These are phyloP conservation scores for Oreohelix idahoensis DNA, from an alignment of 1,140 invertebrate genomes.

Conservation along the genomic window DNA sequence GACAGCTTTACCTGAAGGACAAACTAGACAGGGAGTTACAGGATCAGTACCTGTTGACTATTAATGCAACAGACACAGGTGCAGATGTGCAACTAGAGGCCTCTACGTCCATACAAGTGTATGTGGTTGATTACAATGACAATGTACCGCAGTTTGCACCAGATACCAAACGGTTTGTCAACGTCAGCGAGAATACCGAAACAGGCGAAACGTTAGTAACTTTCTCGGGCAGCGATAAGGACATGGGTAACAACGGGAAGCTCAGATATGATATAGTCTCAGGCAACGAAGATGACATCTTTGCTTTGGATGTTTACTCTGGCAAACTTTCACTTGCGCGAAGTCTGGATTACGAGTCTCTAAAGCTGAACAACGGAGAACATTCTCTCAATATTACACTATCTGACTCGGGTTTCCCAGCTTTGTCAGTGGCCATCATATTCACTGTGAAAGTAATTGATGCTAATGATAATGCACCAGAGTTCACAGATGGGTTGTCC, in stretches of 20 bases:
- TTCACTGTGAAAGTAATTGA: slow-evolving; percentile 77
- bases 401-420: slow-evolving; percentile 77
- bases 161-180: slow-evolving; percentile 37
- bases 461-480: slow-evolving; percentile 93
- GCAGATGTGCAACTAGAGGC: slow-evolving; percentile 75
- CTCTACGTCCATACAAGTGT: slow-evolving; percentile 82
- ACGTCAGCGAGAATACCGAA: slow-evolving; percentile 49
- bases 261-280: slow-evolving; percentile 87
- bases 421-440: slow-evolving; percentile 73
- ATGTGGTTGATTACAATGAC: slow-evolving; percentile 92
- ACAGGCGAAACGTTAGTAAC: slow-evolving; percentile 56
- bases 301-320: slow-evolving; percentile 84
- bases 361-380: slow-evolving; percentile 87
- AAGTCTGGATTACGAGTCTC: slow-evolving; percentile 90
- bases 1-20: slow-evolving; percentile 73
- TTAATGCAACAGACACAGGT: slow-evolving; percentile 88
- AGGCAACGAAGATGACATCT: slow-evolving; percentile 89
- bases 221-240: slow-evolving; percentile 69
- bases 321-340: slow-evolving; percentile 88
- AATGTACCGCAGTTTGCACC: slow-evolving; percentile 81
- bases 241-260: slow-evolving; percentile 77
- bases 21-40: slow-evolving; percentile 86
- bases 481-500: slow-evolving; percentile 80
- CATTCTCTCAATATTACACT: slow-evolving; percentile 86
- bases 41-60: slow-evolving; percentile 57